Conservation (phyloP, 2,888 invertebrate species). For the Athrips mouffetella region DNA sequence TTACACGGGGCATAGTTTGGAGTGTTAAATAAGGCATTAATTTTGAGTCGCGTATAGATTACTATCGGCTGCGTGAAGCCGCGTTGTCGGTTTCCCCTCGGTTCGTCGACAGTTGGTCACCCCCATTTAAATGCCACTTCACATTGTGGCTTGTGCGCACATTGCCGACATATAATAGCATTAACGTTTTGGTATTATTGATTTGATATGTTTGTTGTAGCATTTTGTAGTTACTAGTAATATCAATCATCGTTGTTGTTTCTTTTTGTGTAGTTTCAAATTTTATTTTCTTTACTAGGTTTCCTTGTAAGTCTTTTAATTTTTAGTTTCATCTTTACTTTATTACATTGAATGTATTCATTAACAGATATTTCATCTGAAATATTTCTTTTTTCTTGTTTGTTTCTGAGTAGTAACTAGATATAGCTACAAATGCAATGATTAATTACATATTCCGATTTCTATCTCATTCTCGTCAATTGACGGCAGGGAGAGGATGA, state of each 20-base stretch:
- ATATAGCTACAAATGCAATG: slow-evolving; percentile 12
- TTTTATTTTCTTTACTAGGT: not conserved
- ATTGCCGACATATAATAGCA: slow-evolving; percentile 54
- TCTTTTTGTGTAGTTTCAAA: not conserved
- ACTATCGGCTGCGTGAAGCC: slow-evolving; percentile 73
- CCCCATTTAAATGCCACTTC: slow-evolving; percentile 74
- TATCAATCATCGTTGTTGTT: slow-evolving; percentile 3
- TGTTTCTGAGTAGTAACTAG: not conserved
- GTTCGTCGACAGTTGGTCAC: slow-evolving; percentile 76
- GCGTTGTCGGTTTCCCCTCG: slow-evolving; percentile 59
- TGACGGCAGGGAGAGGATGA: slow-evolving; percentile 65
- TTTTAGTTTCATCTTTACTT: not conserved
- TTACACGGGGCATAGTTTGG: slow-evolving; percentile 36
- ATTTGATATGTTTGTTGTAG: slow-evolving; percentile 34
- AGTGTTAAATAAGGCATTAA: slow-evolving; percentile 70
- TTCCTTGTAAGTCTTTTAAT: not conserved
- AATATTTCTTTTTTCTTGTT: not conserved
- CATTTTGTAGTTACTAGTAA: slow-evolving; percentile 13
- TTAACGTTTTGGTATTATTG: slow-evolving; percentile 57
- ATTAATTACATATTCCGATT: slow-evolving; percentile 42
- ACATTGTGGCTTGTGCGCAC: slow-evolving; percentile 74
- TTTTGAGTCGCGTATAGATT: slow-evolving; percentile 69
- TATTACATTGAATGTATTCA: no score
- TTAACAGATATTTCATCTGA: not conserved
- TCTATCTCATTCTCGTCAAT: slow-evolving; percentile 60